phyloP scores from a whole-genome alignment of 2,113 vertebrate species.

The Sterna hirundo region DNA sequence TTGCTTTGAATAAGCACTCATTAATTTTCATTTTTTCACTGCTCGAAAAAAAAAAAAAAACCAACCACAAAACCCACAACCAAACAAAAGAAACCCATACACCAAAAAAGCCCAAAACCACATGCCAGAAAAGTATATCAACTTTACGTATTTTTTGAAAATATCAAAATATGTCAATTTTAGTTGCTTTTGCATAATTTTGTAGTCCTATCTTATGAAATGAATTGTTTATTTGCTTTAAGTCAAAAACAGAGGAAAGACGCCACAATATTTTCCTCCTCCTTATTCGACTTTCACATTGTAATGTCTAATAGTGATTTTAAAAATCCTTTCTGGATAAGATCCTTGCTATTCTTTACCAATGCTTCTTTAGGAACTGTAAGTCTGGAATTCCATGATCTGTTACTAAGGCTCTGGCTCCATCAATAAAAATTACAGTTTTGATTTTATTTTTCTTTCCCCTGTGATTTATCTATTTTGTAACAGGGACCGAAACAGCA shows the following conservation, averaged over 20 bases:
- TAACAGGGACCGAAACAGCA: not conserved
- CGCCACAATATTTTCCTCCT: not conserved
- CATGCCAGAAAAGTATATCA: not conserved
- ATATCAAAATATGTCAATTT: not conserved
- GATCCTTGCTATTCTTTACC: not conserved
- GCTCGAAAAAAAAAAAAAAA: not conserved
- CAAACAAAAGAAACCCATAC: not conserved
- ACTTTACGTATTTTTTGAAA: not conserved
- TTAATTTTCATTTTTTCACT: not conserved
- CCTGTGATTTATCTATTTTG: not conserved
- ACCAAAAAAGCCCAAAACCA: not conserved
- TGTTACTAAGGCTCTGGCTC: not conserved
- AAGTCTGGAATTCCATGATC: not conserved
- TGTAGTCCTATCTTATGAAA: not conserved
- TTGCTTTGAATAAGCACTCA: not conserved
- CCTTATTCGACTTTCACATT: not conserved
- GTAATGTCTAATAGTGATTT: not conserved
- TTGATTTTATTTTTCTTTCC: not conserved
- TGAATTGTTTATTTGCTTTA: not conserved
- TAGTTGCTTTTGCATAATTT: not conserved
- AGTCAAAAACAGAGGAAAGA: not conserved
- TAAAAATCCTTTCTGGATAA: not conserved
- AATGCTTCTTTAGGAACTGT: not conserved
- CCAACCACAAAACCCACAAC: not conserved
- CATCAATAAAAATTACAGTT: not conserved